These are phyloP conservation scores for Zonotrichia leucophrys DNA, from an alignment of 2,113 vertebrate species.

Conservation along the genomic window DNA sequence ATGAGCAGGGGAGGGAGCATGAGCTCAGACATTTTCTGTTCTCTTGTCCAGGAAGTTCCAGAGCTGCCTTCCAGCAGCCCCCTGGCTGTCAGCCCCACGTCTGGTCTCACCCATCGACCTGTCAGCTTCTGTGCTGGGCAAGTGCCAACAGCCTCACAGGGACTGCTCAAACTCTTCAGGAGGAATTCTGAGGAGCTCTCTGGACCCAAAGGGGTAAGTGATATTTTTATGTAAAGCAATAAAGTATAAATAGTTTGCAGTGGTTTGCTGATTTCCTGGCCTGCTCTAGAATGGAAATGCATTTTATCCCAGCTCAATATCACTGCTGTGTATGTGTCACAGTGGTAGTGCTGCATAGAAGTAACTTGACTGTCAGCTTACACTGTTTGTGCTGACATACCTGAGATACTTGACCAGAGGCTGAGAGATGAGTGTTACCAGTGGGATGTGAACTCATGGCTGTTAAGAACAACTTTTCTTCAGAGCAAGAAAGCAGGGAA, in stretches of 20 bases:
- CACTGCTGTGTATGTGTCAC: not conserved
- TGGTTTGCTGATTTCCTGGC: not conserved
- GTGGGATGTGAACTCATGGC: not conserved
- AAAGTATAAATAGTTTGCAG: not conserved
- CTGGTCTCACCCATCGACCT: constrained; percentile 30
- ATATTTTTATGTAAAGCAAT: not conserved
- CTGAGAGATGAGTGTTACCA: not conserved
- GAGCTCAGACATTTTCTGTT: not conserved
- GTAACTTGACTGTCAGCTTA: not conserved
- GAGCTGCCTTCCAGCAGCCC: constrained; percentile 69
- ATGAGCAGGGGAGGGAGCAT: not conserved
- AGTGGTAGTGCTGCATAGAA: not conserved
- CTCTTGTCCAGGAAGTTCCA: constrained; percentile 35
- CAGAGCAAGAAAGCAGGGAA: not conserved
- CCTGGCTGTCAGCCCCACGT: constrained; percentile 18
- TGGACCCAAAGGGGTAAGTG: constrained; percentile 84
- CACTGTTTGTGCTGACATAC: not conserved
- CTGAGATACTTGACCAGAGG: not conserved
- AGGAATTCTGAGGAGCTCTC: constrained; percentile 79
- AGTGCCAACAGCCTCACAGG: constrained; percentile 86
- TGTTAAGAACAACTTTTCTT: not conserved
- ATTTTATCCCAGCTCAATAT: not conserved
- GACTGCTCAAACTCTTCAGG: constrained; percentile 89
- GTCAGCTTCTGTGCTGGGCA: constrained; percentile 68
- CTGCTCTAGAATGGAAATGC: not conserved